phyloP scores from a whole-genome alignment of 1,140 invertebrate genomes.

The Cardiocondyla obscurior region DNA sequence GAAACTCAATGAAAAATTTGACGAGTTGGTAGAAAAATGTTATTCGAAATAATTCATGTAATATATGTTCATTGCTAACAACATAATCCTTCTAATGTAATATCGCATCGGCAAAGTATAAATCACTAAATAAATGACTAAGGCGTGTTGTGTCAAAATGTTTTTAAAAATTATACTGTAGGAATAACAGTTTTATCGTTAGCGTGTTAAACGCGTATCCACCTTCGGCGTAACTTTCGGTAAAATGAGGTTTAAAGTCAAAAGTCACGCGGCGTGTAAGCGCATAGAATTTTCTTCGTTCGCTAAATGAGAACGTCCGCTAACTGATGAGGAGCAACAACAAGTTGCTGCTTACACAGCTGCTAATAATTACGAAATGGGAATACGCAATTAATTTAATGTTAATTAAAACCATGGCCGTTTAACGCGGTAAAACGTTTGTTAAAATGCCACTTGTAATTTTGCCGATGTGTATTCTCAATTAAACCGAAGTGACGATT shows the following conservation, averaged over 20 bases:
- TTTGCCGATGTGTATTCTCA: not conserved
- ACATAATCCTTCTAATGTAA: not conserved
- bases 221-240: not conserved
- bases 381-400: not conserved
- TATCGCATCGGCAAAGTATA: not conserved
- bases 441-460: not conserved
- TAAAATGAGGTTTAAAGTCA: slow-evolving; percentile 12
- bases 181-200: not conserved
- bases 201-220: not conserved
- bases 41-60: not conserved
- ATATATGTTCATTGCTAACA: not conserved
- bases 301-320: not conserved
- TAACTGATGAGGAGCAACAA: not conserved
- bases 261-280: not conserved
- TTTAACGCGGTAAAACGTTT: not conserved
- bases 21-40: not conserved
- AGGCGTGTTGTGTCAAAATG: not conserved
- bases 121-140: not conserved
- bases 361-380: slow-evolving; percentile 7
- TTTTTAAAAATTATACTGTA: not conserved
- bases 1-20: not conserved
- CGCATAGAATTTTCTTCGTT: not conserved
- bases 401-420: not conserved
- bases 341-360: not conserved
- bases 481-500: not conserved